A percentile compares a stretch with the other conserved stretches of the same genome.
Conservation (phyloP, 30 jellyfish, hydroid and myxozoan genomes). For the Nemopilema nomurai region DNA sequence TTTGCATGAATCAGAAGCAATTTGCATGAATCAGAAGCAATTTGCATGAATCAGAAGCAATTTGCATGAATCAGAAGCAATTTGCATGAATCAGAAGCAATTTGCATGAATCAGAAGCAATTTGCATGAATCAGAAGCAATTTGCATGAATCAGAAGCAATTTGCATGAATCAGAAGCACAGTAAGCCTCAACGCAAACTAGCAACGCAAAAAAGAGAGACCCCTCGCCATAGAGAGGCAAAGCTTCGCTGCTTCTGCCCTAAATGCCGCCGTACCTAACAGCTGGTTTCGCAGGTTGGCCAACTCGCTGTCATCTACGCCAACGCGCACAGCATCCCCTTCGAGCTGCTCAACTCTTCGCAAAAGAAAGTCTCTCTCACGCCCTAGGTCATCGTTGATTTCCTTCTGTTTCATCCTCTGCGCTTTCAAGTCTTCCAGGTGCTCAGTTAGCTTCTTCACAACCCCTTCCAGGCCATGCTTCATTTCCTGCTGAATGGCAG, state of each 20-base stretch:
- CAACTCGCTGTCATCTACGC: neutral
- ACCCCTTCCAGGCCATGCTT: conserved; percentile 44
- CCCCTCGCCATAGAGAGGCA: too few species aligned
- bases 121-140: too few species aligned
- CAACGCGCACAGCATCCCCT: conserved; percentile 2
- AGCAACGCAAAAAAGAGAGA: too few species aligned
- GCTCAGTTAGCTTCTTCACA: conserved; percentile 31
- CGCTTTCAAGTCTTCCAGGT: conserved; percentile 28
- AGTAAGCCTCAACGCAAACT: too few species aligned
- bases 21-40: too few species aligned
- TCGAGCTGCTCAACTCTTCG: conserved; percentile 39
- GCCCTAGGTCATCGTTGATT: conserved; percentile 33
- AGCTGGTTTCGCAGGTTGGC: conserved; percentile 24
- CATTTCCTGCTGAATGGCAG: conserved; percentile 37
- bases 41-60: too few species aligned
- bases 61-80: too few species aligned
- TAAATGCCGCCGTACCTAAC: neutral
- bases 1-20: too few species aligned
- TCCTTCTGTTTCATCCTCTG: conserved; percentile 37
- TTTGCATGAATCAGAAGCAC: too few species aligned
- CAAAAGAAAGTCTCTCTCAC: conserved; percentile 29
- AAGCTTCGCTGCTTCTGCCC: neutral
- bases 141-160: too few species aligned
- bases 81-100: too few species aligned
- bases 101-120: too few species aligned